These are phyloP conservation scores for Hydrocynus forskahlii DNA, from an alignment of 2,797 vertebrate species.

Conservation along the genomic window DNA sequence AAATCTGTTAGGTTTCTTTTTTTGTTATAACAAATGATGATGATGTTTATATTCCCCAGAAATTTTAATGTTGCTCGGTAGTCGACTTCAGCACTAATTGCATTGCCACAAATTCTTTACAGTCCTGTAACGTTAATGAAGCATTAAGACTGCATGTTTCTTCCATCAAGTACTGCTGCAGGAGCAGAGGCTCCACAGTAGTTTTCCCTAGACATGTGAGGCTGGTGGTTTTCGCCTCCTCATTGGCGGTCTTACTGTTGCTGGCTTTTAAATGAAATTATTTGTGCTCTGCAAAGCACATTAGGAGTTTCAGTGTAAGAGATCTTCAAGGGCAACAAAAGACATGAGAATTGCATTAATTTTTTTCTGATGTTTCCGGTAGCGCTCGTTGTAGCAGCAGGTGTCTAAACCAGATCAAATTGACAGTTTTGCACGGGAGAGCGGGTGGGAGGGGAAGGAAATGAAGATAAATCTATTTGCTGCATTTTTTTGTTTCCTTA, in stretches of 20 bases:
- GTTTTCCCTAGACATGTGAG: background rate
- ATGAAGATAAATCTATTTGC: background rate
- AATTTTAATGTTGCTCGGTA: background rate
- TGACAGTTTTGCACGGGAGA: background rate
- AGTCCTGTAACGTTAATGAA: background rate
- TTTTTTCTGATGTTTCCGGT: background rate
- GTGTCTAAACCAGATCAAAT: background rate
- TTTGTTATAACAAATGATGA: background rate
- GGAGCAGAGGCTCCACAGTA: background rate
- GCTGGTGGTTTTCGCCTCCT: background rate
- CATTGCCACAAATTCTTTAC: constrained; percentile 2
- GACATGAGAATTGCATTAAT: background rate
- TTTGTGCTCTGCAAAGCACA: constrained; percentile 12
- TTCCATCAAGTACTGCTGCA: constrained; percentile 3
- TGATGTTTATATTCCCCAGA: background rate
- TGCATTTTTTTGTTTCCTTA: too few species aligned
- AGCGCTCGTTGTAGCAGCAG: background rate
- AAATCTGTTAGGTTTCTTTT: background rate
- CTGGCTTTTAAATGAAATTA: background rate
- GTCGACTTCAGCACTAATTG: constrained; percentile 5
- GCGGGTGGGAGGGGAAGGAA: background rate
- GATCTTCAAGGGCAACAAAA: background rate
- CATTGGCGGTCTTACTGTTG: background rate
- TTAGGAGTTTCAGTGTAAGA: background rate
- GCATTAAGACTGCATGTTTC: constrained; percentile 1